phyloP scores from a whole-genome alignment of 2,888 invertebrate species.

The Calameuta filiformis region DNA sequence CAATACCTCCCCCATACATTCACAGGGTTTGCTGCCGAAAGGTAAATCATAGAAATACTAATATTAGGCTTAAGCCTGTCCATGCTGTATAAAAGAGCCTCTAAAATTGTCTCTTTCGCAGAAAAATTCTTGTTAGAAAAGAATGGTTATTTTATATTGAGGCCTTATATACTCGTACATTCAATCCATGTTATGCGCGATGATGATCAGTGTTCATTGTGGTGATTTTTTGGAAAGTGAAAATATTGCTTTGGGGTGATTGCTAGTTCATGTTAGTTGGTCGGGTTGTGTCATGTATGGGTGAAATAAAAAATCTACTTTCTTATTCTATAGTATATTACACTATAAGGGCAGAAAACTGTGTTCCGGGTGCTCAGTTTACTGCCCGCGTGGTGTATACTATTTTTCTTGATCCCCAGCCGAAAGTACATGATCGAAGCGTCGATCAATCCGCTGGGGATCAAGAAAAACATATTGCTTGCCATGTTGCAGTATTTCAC shows the following conservation, averaged over 20 bases:
- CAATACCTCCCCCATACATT: conserved; percentile 63
- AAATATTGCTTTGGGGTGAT: background rate
- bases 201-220: background rate
- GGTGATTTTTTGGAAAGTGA: background rate
- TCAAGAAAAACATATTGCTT: background rate
- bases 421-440: no score
- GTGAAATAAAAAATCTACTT: background rate
- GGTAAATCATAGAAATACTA: conserved; percentile 68
- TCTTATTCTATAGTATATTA: background rate
- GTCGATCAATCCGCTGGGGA: no score
- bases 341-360: no score
- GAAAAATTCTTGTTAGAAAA: background rate
- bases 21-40: conserved; percentile 72
- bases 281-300: background rate
- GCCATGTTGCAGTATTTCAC: background rate
- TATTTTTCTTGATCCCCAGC: no score
- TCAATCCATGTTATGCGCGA: background rate
- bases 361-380: no score
- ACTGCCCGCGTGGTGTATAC: no score
- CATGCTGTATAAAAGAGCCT: background rate
- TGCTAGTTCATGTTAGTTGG: background rate
- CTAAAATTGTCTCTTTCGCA: background rate
- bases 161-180: background rate
- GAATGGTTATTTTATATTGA: background rate
- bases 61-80: conserved; percentile 36